Conservation (phyloP, 2,797 vertebrate genomes). For the Neomorphus geoffroyi region DNA sequence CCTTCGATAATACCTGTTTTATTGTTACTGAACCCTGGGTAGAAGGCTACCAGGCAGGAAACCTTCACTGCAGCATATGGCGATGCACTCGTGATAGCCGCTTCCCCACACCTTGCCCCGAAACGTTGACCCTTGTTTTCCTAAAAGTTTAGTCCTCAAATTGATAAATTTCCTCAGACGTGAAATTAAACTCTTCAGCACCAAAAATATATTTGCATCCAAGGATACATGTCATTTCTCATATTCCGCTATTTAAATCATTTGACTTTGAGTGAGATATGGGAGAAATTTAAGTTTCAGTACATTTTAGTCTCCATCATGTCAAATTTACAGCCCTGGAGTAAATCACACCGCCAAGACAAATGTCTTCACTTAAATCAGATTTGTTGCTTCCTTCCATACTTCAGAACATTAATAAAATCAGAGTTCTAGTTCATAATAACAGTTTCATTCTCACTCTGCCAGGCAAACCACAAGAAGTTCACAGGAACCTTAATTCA, state of each 20-base stretch:
- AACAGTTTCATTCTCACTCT: constrained; percentile 40
- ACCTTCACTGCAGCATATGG: neutral
- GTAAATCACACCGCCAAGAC: constrained; percentile 78
- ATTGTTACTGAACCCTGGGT: neutral
- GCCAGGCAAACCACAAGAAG: constrained; percentile 33
- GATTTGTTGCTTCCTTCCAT: constrained; percentile 78
- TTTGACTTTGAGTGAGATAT: constrained; percentile 75
- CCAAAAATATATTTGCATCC: constrained; percentile 75
- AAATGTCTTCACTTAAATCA: constrained; percentile 81
- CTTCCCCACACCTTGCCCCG: neutral
- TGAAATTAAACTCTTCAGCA: constrained; percentile 75
- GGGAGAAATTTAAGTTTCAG: constrained; percentile 76
- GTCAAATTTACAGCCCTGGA: constrained; percentile 77
- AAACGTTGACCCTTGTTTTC: constrained; percentile 46
- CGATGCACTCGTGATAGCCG: neutral
- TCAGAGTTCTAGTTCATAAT: constrained; percentile 65
- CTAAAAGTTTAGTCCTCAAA: constrained; percentile 39
- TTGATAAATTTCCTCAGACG: constrained; percentile 63
- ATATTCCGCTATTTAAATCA: constrained; percentile 79
- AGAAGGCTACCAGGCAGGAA: neutral
- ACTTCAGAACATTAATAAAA: constrained; percentile 74
- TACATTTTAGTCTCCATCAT: constrained; percentile 74
- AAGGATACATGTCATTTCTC: constrained; percentile 75
- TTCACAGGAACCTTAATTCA: constrained; percentile 30
- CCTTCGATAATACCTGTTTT: neutral